phyloP scores from a whole-genome alignment of 1,140 invertebrate species.

The Lepidurus arcticus region DNA sequence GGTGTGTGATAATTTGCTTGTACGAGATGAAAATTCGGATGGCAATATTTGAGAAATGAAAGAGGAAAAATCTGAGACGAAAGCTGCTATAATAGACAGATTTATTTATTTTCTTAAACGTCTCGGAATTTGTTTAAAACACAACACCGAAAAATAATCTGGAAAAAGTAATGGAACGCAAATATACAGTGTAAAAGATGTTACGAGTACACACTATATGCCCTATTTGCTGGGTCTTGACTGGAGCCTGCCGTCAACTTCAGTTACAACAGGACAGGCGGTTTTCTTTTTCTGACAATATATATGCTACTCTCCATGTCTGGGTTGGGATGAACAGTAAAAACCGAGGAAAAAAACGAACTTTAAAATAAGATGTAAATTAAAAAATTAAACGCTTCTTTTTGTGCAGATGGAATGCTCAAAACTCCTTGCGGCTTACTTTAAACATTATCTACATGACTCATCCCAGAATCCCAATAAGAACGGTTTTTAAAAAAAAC shows the following conservation, averaged over 20 bases:
- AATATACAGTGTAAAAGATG: neutral
- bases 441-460: slow-evolving; percentile 3
- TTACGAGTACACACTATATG: too few relatives aligned
- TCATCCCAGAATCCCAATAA: neutral
- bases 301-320: neutral
- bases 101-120: neutral
- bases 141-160: neutral
- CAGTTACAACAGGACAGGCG: neutral
- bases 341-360: neutral
- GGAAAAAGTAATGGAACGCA: neutral
- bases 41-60: neutral
- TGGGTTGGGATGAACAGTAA: neutral
- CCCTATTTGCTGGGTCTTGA: neutral
- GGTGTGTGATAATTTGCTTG: neutral
- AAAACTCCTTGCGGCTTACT: neutral
- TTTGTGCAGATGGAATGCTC: neutral
- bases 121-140: neutral
- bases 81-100: neutral
- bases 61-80: neutral
- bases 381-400: neutral
- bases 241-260: neutral
- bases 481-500: neutral
- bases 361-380: neutral
- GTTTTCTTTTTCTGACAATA: neutral
- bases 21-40: neutral